Percentiles rank a stretch among this genome's conserved stretches.
phyloP scores from a whole-genome alignment of 2,113 vertebrate species.

The Turnix velox region DNA sequence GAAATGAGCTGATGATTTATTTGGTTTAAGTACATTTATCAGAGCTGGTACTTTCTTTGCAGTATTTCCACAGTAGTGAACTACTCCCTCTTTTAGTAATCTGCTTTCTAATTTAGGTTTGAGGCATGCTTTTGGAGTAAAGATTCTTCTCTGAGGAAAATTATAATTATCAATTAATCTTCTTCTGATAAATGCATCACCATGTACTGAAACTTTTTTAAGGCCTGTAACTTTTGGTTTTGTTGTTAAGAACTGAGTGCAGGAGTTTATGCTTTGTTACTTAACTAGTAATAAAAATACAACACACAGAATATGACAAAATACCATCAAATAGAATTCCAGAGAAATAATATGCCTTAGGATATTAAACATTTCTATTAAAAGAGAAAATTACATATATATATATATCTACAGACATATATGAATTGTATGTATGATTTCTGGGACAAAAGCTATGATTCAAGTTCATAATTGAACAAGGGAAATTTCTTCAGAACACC shows the following conservation, averaged over 20 bases:
- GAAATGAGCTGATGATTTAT: neutral
- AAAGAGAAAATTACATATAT: neutral
- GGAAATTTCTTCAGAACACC: no score
- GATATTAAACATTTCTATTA: neutral
- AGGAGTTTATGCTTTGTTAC: neutral
- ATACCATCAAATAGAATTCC: neutral
- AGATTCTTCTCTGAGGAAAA: neutral
- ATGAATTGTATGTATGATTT: neutral
- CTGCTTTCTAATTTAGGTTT: neutral
- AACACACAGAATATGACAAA: no score
- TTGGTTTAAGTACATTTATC: neutral
- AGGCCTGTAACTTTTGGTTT: neutral
- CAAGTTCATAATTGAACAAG: neutral
- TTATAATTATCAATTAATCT: neutral
- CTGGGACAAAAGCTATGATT: neutral
- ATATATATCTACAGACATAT: fast-evolving
- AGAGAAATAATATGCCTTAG: neutral
- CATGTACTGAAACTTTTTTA: neutral
- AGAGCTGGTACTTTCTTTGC: neutral
- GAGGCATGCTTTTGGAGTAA: neutral
- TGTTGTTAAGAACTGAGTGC: neutral
- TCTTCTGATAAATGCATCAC: neutral
- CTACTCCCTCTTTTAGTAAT: neutral
- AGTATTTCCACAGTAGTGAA: neutral
- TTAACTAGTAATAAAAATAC: neutral